A percentile compares a stretch with the other conserved stretches of the same genome.
Evolutionary conservation across 2,888 invertebrate genomes (phyloP).

Genomic region (Acronicta leporina): DNA sequence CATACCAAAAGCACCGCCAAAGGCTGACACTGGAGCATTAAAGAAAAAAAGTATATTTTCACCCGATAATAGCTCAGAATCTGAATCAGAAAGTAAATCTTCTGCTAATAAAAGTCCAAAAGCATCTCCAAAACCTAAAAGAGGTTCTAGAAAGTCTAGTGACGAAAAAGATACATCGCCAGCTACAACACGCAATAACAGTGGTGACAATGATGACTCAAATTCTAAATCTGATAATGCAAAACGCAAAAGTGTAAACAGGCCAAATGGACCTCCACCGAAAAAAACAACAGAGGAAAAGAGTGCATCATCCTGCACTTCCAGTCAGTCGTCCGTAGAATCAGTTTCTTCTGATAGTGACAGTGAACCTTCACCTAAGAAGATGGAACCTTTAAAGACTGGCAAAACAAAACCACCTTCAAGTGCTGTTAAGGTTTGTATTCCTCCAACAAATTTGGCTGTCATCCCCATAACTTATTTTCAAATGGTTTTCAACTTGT

Average conservation of each 20-base stretch:
- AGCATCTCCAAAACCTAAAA: conserved; percentile 72
- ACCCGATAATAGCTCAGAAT: conserved; percentile 91
- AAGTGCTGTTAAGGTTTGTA: conserved; percentile 67
- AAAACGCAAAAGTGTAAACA: conserved; percentile 76
- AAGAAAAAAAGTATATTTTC: conserved; percentile 95
- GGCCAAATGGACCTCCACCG: conserved; percentile 79
- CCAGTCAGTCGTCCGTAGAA: conserved; percentile 84
- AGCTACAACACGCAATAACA: conserved; percentile 58
- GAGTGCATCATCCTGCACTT: conserved; percentile 82
- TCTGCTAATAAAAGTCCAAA: conserved; percentile 70
- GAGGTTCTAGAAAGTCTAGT: conserved; percentile 77
- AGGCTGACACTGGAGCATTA: conserved; percentile 68
- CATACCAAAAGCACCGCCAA: conserved; percentile 71
- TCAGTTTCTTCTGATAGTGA: conserved; percentile 84
- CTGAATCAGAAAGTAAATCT: conserved; percentile 79
- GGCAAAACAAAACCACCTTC: conserved; percentile 79
- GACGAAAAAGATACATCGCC: conserved; percentile 74
- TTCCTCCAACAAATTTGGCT: too few relatives aligned
- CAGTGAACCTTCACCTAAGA: conserved; percentile 77
- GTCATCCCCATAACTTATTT: too few relatives aligned
- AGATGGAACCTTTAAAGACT: conserved; percentile 70
- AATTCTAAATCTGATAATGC: conserved; percentile 68
- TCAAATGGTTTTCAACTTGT: too few relatives aligned
- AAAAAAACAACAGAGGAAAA: conserved; percentile 80
- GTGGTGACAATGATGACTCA: conserved; percentile 75